A percentile compares a stretch with the other conserved stretches of the same genome.
phyloP scores from a whole-genome alignment of 1,140 invertebrate genomes.

The Rhagoletis pomonella region DNA sequence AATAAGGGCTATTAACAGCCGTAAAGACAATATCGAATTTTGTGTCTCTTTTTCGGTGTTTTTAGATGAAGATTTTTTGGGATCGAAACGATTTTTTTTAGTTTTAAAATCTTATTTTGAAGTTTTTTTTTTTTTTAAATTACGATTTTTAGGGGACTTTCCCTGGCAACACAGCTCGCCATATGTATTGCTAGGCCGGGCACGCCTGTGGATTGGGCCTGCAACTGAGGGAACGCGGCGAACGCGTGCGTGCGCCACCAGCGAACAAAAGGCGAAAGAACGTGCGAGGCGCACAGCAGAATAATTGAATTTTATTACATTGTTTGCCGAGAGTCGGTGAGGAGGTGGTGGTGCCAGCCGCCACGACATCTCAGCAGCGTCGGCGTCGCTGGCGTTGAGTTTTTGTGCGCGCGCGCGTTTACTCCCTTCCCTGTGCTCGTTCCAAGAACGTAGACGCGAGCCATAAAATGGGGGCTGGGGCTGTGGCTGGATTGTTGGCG shows the following conservation, averaged over 20 bases:
- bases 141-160: too few species aligned
- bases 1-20: too few species aligned
- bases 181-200: neutral
- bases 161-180: too few species aligned
- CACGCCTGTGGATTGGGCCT: neutral
- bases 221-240: neutral
- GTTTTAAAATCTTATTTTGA: too few species aligned
- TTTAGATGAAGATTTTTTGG: too few species aligned
- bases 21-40: too few species aligned
- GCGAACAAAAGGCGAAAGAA: conserved; percentile 73
- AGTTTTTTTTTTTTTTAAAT: too few species aligned
- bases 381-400: neutral
- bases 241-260: conserved; percentile 38
- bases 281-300: conserved; percentile 73
- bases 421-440: neutral
- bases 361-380: conserved; percentile 22
- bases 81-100: too few species aligned
- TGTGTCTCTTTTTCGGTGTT: too few species aligned
- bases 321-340: conserved; percentile 67
- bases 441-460: neutral
- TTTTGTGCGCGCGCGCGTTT: conserved; percentile 3
- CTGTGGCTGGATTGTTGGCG: neutral
- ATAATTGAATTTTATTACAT: conserved; percentile 75
- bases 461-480: neutral
- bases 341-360: neutral